Base-by-base conservation (phyloP, 2,888 invertebrate genomes). In the Agrotis segetum region DNA sequence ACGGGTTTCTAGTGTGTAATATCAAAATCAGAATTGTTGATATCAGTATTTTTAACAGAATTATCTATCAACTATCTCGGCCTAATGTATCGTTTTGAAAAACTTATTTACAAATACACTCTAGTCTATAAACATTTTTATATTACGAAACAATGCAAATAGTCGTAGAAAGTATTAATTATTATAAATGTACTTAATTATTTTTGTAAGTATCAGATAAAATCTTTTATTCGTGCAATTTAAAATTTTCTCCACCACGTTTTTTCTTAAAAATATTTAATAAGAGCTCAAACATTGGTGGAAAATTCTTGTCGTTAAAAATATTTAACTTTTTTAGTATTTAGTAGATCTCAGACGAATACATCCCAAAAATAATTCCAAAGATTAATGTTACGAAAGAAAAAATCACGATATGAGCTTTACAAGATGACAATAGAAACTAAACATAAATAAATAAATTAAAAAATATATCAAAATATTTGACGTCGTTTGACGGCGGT, bases 391-490 rank as follows among this genome's bases (percentile, higher is more conserved):
- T 82, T 84, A 85, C 71, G 71, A 85, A 61, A 55, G 75, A 74
- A 74, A 62, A 79, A 85, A 85, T 61, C 78, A 83, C 82, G 61
- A 63, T 46, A 67, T 24, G 93, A 94, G 94, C 94, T 94, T 94
- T 94, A 94, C 90, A 87, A 67, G 81, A 90, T 91, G 94, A 94
- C 94, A 94, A 94, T 94, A 94, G 93, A 86, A 88, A 90, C 82
- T 81, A 81, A 80, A 81, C 65, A 72, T 77, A 81, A 70, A 79
- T 85, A 81, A 85, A 79, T 77, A 73, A 76, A 85, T 82, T 74
- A 86, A 81, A 56, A 56, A n/a, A 7, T 52, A 88, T 86, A 90
- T 86, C 84, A 86, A 84, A 77, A 81, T 79, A 79, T 86, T 88
- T 88, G 80, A 89, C 87, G 79, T 89, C 89, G 92, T 92, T 14